phyloP scores from a whole-genome alignment of 2,797 vertebrate species.

The Cuculus canorus region DNA sequence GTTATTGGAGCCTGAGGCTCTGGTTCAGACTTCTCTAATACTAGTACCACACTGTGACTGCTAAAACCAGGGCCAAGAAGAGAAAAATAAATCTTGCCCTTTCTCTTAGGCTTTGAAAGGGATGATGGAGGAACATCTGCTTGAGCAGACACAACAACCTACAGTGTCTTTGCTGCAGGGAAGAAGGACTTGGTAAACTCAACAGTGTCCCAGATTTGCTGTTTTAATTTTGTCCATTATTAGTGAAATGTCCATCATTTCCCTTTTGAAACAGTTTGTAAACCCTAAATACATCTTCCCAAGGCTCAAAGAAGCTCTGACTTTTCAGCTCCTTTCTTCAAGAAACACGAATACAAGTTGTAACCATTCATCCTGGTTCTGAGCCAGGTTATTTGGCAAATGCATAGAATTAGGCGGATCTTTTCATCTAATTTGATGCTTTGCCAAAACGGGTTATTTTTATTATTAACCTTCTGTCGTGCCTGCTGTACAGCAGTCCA shows the following conservation, averaged over 20 bases:
- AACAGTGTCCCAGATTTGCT: not conserved
- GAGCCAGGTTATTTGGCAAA: slow-evolving; percentile 21
- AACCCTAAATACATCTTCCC: not conserved
- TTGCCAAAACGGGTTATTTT: slow-evolving; percentile 56
- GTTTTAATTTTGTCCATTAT: not conserved
- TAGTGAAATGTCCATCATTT: not conserved
- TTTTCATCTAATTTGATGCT: slow-evolving; percentile 38
- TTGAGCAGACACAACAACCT: not conserved
- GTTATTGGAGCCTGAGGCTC: not conserved
- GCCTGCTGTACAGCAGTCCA: slow-evolving; percentile 36
- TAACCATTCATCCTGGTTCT: slow-evolving; percentile 3
- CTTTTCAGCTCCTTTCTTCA: slow-evolving; percentile 19
- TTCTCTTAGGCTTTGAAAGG: not conserved
- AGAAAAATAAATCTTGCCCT: not conserved
- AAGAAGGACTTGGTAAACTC: not conserved
- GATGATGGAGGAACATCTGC: not conserved
- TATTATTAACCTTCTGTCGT: slow-evolving; percentile 58
- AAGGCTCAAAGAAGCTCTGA: not conserved
- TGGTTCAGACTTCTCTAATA: not conserved
- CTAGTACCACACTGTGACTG: not conserved
- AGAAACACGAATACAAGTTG: slow-evolving; percentile 14
- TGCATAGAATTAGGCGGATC: not conserved
- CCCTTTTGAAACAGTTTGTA: not conserved
- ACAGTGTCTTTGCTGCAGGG: not conserved
- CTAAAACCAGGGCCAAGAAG: not conserved